Base-by-base conservation (phyloP, 2,113 vertebrate genomes). In the Mesitornis unicolor region DNA sequence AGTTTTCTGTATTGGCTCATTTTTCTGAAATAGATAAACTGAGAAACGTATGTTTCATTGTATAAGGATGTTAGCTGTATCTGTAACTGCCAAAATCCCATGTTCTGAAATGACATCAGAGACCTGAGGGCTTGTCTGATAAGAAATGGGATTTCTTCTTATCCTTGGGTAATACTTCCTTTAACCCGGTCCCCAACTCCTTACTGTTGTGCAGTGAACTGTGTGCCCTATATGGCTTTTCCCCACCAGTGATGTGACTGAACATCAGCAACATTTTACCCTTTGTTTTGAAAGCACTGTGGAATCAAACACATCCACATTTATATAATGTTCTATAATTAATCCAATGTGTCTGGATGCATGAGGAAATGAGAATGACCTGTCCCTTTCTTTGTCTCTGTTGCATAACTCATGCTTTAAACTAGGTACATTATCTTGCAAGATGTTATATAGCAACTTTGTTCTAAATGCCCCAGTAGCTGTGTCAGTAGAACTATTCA, bases 401-500 rank as follows among this genome's bases (percentile, higher is more conserved):
- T 93, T 96, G 35, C 61, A 59, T 92, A 90, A 93, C 67, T 92
- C 63, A 60, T 50, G 56, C 81, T 97, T 95, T 82, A 93, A 90
- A 94, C 54, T 74, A 82, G 89, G 75, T 94, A 47, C 28, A 64
- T 97, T 95, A 71, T 89, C 90, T 84, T 95, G 70, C 18, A 28
- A 80, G 81, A 80, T 90, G 86, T 89, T 96, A 59, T 36, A 64
- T 85, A 89, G 71, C 15, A 43, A 84, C 45, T 94, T 86, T 90
- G 63, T 91, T 95, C 90, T 92, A 97, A 98, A 93, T 86, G 68
- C 73, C 60, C 71, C 63, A 77, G 78, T 97, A 80, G 91, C 95
- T 94, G 71, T 80, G 33, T 94, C 47, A 12, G 82, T 91, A 88
- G 86, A 95, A 93, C 93, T 96, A 93, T 87, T 96, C 93, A 71